Conservation (phyloP, 2,888 invertebrate genomes). For the Octodonta nipae region DNA sequence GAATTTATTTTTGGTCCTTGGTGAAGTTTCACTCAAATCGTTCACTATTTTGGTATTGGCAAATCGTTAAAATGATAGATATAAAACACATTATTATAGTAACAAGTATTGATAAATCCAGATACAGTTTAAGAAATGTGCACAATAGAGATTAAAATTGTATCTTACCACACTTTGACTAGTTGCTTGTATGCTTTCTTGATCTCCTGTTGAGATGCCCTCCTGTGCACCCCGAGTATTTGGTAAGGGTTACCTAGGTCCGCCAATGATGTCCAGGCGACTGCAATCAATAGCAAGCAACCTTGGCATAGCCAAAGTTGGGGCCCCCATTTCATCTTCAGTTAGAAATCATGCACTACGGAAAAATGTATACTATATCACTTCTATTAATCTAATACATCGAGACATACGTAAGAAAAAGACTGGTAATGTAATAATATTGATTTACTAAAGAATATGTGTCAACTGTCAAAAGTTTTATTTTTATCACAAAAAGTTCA, state of each 20-base stretch:
- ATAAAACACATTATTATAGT: slow-evolving; percentile 13
- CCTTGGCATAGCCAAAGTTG: slow-evolving; percentile 23
- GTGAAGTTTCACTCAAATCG: too few relatives aligned
- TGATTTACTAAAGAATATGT: slow-evolving; percentile 17
- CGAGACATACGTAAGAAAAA: slow-evolving; percentile 10
- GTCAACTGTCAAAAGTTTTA: slow-evolving; percentile 15
- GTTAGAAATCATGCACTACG: slow-evolving; percentile 12
- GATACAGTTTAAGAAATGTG: too few relatives aligned
- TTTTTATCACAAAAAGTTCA: slow-evolving; percentile 5
- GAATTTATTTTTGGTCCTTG: too few relatives aligned
- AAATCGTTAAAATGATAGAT: slow-evolving; percentile 3
- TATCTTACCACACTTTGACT: slow-evolving; percentile 75
- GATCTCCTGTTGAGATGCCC: slow-evolving; percentile 68
- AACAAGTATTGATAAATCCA: too few relatives aligned
- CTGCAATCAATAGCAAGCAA: slow-evolving; percentile 16
- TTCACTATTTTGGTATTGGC: too few relatives aligned
- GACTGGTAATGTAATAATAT: slow-evolving; percentile 10
- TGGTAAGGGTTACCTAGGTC: slow-evolving; percentile 62
- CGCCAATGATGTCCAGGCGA: slow-evolving; percentile 15
- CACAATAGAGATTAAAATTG: too few relatives aligned
- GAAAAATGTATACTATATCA: slow-evolving; percentile 8
- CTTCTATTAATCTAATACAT: slow-evolving; percentile 8
- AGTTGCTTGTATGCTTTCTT: slow-evolving; percentile 78
- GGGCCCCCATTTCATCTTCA: slow-evolving; percentile 30
- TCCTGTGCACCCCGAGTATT: slow-evolving; percentile 62